Conservation (phyloP, 2,888 invertebrate species). For the Netelia melanura region DNA sequence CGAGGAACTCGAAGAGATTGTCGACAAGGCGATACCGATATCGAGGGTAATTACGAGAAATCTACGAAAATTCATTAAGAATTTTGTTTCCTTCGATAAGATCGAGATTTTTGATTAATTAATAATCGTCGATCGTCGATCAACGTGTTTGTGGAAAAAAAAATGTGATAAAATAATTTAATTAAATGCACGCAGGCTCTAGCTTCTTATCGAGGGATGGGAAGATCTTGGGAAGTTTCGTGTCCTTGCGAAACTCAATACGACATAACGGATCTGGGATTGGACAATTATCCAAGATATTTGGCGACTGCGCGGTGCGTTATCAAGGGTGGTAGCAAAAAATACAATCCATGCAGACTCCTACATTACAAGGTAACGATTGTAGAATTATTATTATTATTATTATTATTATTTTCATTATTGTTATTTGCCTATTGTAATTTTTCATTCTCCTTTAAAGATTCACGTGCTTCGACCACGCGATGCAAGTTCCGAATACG, state of each 20-base stretch:
- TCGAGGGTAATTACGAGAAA: slow-evolving; percentile 21
- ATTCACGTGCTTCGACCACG: slow-evolving; percentile 75
- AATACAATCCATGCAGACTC: slow-evolving; percentile 74
- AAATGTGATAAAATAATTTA: neutral
- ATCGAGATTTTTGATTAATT: neutral
- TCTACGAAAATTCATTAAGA: neutral
- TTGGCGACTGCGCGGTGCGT: slow-evolving; percentile 74
- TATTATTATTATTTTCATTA: neutral
- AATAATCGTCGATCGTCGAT: too few species aligned
- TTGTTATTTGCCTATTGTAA: neutral
- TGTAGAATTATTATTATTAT: neutral
- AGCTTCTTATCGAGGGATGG: slow-evolving; percentile 52
- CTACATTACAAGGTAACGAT: slow-evolving; percentile 74
- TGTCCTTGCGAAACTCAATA: slow-evolving; percentile 76
- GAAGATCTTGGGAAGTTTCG: slow-evolving; percentile 65
- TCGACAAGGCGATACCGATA: slow-evolving; percentile 56
- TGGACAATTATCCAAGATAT: slow-evolving; percentile 77
- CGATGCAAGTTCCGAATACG: slow-evolving; percentile 59
- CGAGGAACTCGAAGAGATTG: slow-evolving; percentile 42
- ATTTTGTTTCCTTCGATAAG: neutral
- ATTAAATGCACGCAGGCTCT: slow-evolving; percentile 43
- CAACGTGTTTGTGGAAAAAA: too few species aligned
- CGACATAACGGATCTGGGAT: slow-evolving; percentile 75
- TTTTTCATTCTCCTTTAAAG: slow-evolving; percentile 61
- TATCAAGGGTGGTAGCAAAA: slow-evolving; percentile 70